Evolutionary conservation across 2,797 vertebrate species (phyloP).

Genomic region (Mormyrus proboscirostris): DNA sequence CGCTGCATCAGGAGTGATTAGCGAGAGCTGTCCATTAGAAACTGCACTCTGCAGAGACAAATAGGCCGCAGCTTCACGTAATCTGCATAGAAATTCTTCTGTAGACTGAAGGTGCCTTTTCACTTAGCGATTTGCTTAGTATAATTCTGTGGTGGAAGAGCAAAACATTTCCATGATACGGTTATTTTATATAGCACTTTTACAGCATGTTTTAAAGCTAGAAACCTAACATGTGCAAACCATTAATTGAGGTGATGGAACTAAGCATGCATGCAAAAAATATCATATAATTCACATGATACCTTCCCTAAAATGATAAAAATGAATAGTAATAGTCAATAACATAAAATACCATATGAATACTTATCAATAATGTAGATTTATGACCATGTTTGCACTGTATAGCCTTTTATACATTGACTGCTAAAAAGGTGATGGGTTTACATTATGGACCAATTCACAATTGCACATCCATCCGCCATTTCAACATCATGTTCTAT

Average conservation of each 20-base stretch:
- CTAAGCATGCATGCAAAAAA: neutral
- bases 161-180: neutral
- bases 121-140: neutral
- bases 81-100: neutral
- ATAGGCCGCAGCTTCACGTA: neutral
- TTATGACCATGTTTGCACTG: neutral
- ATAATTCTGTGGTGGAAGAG: neutral
- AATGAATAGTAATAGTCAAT: neutral
- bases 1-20: conserved; percentile 72
- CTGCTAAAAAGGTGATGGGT: neutral
- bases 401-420: neutral
- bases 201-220: neutral
- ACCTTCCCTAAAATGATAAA: neutral
- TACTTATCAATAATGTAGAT: neutral
- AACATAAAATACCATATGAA: neutral
- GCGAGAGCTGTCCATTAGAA: conserved; percentile 70
- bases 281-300: neutral
- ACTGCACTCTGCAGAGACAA: conserved; percentile 60
- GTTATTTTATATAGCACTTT: neutral
- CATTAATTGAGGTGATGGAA: neutral
- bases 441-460: neutral
- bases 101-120: neutral
- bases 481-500: neutral
- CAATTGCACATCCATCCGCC: neutral
- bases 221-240: neutral